Evolutionary conservation across 2,888 invertebrate species (phyloP), one percentile per base, ranked within the genome.

Genomic region (Eretmocerus hayati): DNA sequence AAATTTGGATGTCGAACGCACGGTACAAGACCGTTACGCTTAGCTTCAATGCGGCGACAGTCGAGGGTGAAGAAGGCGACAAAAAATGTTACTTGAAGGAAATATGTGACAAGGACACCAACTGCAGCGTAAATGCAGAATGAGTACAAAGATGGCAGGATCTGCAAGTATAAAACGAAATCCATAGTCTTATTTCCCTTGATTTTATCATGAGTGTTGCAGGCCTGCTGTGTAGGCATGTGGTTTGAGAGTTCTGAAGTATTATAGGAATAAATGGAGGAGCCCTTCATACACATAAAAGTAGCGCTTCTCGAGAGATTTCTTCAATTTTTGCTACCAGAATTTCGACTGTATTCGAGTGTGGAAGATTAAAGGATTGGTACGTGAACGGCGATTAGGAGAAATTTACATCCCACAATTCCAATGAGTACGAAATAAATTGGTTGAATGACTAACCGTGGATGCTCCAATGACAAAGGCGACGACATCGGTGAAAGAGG

Each of bases 111-210:
- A 49, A 87, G 75, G 2, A 90, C 85, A 18, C 87, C 86, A 2
- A 82, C 70, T 6, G 87, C 85, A 13, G 88, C 87, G 66, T 87
- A 90, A 42, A 89, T 76, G 66, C 90, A 90, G 66, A 87, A 90
- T 0, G 89, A 87, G 67, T 84, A 81, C 26, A 90, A 73, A 4
- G 86, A 86, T 18, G 90, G 90, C 51, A 90, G 72, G 60, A 87
- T 83, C 83, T 83, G 60, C 19, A 74, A 71, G 45, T 6, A 16
- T 16, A 2, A 33, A n/a, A n/a, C 30, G 30, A 20, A 42, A 21
- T 20, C n/a, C 22, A 39, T 39, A 8, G 5, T n/a, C n/a, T n/a
- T n/a, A n/a, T n/a, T n/a, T n/a, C n/a, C n/a, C 23, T 3, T 19
- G 4, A 1, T 5, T 13, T 8, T 23, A 23, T 21, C 22, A 16